A percentile compares a stretch with the other conserved stretches of the same genome.
Conservation (phyloP, 2,888 invertebrate genomes). For the Melinopterus prodromus region DNA sequence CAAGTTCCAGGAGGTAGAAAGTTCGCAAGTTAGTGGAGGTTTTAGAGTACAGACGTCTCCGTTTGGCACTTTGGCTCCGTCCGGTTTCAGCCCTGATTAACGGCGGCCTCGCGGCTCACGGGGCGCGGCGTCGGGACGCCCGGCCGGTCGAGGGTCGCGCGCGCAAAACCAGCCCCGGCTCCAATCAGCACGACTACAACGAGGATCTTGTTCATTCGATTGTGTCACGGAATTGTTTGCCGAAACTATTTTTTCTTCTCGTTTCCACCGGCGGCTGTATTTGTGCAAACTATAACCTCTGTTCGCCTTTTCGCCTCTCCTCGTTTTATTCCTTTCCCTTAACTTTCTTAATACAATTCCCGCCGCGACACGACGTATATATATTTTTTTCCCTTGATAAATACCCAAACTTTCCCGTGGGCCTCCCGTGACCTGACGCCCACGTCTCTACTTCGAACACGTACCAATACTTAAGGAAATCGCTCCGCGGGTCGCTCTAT, state of each 20-base stretch:
- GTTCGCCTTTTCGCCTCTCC: neutral
- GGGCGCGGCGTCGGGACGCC: neutral
- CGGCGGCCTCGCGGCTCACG: slow-evolving; percentile 29
- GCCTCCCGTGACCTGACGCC: too few relatives aligned
- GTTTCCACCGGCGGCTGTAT: slow-evolving; percentile 30
- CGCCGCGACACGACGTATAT: neutral
- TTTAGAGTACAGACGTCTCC: slow-evolving; percentile 35
- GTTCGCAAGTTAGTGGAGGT: slow-evolving; percentile 39
- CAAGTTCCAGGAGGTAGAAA: slow-evolving; percentile 37
- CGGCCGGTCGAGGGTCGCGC: slow-evolving; percentile 34
- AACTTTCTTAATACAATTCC: slow-evolving; percentile 21
- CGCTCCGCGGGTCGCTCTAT: too few relatives aligned
- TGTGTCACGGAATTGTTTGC: slow-evolving; percentile 49
- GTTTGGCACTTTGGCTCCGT: slow-evolving; percentile 33
- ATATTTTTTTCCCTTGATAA: slow-evolving; percentile 12
- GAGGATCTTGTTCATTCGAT: slow-evolving; percentile 48
- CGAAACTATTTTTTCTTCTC: slow-evolving; percentile 37
- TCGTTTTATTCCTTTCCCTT: slow-evolving; percentile 8
- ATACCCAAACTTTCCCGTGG: slow-evolving; percentile 5
- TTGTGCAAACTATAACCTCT: slow-evolving; percentile 42
- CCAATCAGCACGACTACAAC: slow-evolving; percentile 50
- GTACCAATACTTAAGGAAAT: too few relatives aligned
- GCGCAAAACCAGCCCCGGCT: slow-evolving; percentile 46
- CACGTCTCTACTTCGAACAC: too few relatives aligned
- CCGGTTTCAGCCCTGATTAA: slow-evolving; percentile 38